Conservation (phyloP, 2,113 vertebrate genomes). For the Bungarus multicinctus region DNA sequence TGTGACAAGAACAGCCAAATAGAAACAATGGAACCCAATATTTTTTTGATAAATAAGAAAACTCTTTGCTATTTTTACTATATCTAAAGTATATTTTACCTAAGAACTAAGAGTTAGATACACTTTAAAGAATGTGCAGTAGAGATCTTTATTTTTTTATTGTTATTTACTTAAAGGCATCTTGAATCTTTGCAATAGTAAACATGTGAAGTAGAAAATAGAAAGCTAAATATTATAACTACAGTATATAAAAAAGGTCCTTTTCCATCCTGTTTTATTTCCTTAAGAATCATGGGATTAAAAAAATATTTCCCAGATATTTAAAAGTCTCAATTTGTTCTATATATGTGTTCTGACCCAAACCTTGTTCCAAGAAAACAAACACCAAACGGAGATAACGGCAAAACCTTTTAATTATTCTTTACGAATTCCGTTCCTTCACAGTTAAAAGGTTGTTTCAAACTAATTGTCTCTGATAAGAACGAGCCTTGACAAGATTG, state of each 20-base stretch:
- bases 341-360: neutral
- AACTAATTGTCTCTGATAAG: too few relatives aligned
- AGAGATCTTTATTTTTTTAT: neutral
- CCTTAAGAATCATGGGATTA: neutral
- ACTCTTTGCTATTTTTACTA: neutral
- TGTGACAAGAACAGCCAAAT: neutral
- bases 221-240: neutral
- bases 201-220: neutral
- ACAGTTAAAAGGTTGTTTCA: too few relatives aligned
- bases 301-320: neutral
- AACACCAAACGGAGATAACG: too few relatives aligned
- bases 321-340: neutral
- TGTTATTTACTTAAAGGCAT: neutral
- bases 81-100: neutral
- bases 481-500: too few relatives aligned
- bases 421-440: too few relatives aligned
- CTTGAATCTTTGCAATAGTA: neutral
- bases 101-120: neutral
- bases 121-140: neutral
- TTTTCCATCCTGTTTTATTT: neutral
- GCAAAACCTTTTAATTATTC: too few relatives aligned
- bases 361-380: too few relatives aligned
- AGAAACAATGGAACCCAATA: neutral
- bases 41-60: neutral
- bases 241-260: neutral